Evolutionary conservation across 2,888 invertebrate species (phyloP).

Genomic region (Amphipyra berbera): DNA sequence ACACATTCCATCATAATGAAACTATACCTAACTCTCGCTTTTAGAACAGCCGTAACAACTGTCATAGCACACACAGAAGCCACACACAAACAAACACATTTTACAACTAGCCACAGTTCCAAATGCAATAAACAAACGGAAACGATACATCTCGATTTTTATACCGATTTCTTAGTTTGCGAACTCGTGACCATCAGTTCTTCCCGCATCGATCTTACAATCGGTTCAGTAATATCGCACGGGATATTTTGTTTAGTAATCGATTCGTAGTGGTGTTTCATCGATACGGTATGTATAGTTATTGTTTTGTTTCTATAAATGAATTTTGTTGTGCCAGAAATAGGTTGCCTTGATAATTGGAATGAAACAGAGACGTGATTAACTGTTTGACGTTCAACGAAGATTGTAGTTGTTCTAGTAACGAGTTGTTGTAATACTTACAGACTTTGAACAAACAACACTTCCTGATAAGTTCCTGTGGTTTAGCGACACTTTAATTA

Average conservation of each 20-base stretch:
- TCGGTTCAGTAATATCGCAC: conserved; percentile 55
- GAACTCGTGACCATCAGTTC: conserved; percentile 57
- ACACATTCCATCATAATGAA: conserved; percentile 33
- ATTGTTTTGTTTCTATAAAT: conserved; percentile 35
- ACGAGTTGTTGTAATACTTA: not conserved
- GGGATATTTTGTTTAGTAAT: conserved; percentile 40
- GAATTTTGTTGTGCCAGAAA: conserved; percentile 17
- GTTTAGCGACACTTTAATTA: too few species aligned
- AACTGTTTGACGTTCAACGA: not conserved
- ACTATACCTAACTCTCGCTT: conserved; percentile 30
- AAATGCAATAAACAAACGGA: conserved; percentile 79
- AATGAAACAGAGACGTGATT: conserved; percentile 2
- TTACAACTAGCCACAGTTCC: conserved; percentile 70
- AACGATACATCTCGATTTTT: conserved; percentile 78
- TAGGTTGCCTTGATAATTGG: conserved; percentile 25
- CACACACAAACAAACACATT: conserved; percentile 59
- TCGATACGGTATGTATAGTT: conserved; percentile 40
- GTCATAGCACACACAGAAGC: conserved; percentile 49
- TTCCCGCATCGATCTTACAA: conserved; percentile 59
- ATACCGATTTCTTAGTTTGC: conserved; percentile 61
- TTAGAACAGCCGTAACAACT: conserved; percentile 58
- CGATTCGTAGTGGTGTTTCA: conserved; percentile 44
- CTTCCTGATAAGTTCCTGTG: too few species aligned
- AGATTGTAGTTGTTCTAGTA: not conserved
- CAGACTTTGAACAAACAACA: not conserved